Conservation (phyloP, 2,888 invertebrate genomes). For the Pocota personata region DNA sequence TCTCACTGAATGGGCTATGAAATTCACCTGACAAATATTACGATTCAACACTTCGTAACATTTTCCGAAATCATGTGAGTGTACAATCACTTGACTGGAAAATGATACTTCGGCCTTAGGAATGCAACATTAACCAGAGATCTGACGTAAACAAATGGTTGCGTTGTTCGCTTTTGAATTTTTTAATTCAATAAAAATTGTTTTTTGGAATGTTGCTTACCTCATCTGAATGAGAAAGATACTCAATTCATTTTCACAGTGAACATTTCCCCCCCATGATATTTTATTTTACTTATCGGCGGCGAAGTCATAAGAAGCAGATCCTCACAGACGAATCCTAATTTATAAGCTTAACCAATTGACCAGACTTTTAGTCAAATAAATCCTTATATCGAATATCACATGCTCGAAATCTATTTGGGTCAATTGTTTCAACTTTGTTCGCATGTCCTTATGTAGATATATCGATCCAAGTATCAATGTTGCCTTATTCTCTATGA, state of each 20-base stretch:
- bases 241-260: neutral
- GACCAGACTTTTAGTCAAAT: neutral
- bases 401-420: neutral
- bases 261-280: neutral
- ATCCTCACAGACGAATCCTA: neutral
- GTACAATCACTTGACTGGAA: neutral
- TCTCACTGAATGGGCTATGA: neutral
- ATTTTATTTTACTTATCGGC: neutral
- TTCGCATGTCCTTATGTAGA: neutral
- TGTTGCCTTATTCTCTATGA: conserved; percentile 24
- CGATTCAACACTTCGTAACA: conserved; percentile 31
- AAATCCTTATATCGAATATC: neutral
- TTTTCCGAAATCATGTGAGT: conserved; percentile 33
- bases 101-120: neutral
- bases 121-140: conserved; percentile 37
- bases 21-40: conserved; percentile 20
- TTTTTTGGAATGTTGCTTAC: conserved; percentile 2
- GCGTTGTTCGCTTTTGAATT: neutral
- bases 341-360: neutral
- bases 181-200: neutral
- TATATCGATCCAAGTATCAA: conserved; percentile 19
- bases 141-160: conserved; percentile 12
- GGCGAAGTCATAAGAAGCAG: neutral
- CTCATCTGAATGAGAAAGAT: neutral
- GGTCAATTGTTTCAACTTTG: neutral